Base-by-base conservation (phyloP, 2,113 vertebrate genomes). In the Phyllostomus hastatus region DNA sequence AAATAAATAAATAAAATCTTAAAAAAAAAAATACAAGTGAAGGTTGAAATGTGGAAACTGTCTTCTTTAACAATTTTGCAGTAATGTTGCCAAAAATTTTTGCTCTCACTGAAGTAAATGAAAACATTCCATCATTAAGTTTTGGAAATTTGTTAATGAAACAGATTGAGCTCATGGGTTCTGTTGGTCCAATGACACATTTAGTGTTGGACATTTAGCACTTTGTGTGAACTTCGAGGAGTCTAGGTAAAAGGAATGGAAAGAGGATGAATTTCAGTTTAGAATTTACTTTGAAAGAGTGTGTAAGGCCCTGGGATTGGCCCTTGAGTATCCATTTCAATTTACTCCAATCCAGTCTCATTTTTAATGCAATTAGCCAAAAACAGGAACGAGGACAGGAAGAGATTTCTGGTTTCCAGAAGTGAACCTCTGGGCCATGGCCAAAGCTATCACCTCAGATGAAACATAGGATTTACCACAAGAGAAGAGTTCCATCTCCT, bases 371-470 rank as follows among this genome's bases (percentile, higher is more conserved):
- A 61, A 82, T 92, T 78, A 96, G 76, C 14, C 66, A 85, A 69
- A 95, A 90, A 57, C 43, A 88, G 48, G 72, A 95, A 85, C 7
- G 61, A 92, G 26, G 31, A 3, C 24, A 70, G 52, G 43, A 89
- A 88, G 69, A 90, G 52, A 79, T 89, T 87, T 94, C 88, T 96
- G 78, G 54, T 72, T 90, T 88, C 35, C 93, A 96, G 75, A 96
- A 95, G 59, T 46, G 41, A 82, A 57, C 22, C 6, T 64, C 38
- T 95, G 90, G 69, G 24, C 16, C 67, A 78, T n/a, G 88, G 86
- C 28, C 88, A 95, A 92, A 92, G 33, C 81, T 88, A 28, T 92
- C 81, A 92, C 84, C 76, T 90, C 84, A 20, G 41, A 94, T 38
- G 76, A 94, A 96, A 93, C 86, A 46, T 73, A 92, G 61, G 46